Base-by-base conservation (phyloP, 1,140 invertebrate species). In the Heliothis virescens region DNA sequence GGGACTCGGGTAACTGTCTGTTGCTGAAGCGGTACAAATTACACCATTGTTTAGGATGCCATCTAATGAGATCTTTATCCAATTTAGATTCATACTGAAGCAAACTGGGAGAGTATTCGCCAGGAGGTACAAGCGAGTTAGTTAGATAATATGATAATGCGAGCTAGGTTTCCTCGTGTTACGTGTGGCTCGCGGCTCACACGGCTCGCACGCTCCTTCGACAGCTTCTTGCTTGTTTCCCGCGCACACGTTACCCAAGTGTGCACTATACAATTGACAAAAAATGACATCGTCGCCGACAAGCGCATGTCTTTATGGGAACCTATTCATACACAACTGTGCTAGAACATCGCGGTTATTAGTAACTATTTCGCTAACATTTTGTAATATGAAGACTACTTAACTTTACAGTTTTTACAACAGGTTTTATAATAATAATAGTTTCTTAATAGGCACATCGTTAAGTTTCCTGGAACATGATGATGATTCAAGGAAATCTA, bases 401-500 rank as follows among this genome's bases (percentile, higher is more conserved):
- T 11, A 5, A 10, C 10, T n/a, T 9, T 55, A 21, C 52, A 48
- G 53, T 59, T 21, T 62, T 50, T 48, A 55, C 79, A 85, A 82
- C 71, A 82, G 62, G 77, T 72, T 86, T 80, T 82, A 77, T 82
- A 76, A 82, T 79, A 85, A 78, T 76, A 52, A 29, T 50, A 48
- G 69, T 81, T 81, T 83, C 29, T 79, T 84, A 85, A 86, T 87
- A 87, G 83, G 85, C 77, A 80, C 82, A 83, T 87, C 82, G 75
- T 84, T 73, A 79, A 85, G 83, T 91, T 91, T 91, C 87, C 88
- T 90, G 87, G 86, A 87, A 86, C 69, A 84, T 79, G 83, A 79
- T 85, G 83, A 85, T 82, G 81, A 88, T 86, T 92, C 91, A 92
- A 91, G 91, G 89, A 90, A 87, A 92, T 88, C 91, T 83, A 90